phyloP scores from a whole-genome alignment of 2,113 vertebrate genomes.

The Cryptotis parvus region DNA sequence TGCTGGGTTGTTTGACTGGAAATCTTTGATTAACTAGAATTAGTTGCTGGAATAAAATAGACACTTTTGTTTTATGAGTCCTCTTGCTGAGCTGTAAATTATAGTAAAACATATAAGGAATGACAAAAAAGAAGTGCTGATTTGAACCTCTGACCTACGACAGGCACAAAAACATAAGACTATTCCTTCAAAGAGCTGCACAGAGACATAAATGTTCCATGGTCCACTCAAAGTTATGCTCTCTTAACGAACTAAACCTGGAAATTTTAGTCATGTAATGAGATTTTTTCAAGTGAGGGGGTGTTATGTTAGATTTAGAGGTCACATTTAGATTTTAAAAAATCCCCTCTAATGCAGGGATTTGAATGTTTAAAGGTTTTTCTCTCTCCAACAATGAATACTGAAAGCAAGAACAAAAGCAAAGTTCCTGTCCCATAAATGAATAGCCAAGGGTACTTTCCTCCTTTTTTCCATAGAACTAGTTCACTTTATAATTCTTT shows the following conservation, averaged over 20 bases:
- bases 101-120: slow-evolving; percentile 87
- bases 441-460: slow-evolving; percentile 1
- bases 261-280: slow-evolving; percentile 78
- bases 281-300: slow-evolving; percentile 57
- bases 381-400: slow-evolving; percentile 65
- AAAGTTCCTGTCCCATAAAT: slow-evolving; percentile 49
- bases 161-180: slow-evolving; percentile 87
- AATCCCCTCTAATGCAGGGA: slow-evolving; percentile 55
- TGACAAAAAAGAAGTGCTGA: slow-evolving; percentile 89
- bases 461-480: slow-evolving; percentile 23
- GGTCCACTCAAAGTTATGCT: slow-evolving; percentile 82
- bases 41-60: slow-evolving; percentile 90
- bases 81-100: slow-evolving; percentile 89
- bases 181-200: slow-evolving; percentile 87
- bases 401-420: slow-evolving; percentile 20
- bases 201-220: slow-evolving; percentile 87
- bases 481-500: too few relatives aligned
- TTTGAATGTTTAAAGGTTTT: slow-evolving; percentile 51
- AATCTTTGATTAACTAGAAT: slow-evolving; percentile 90
- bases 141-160: slow-evolving; percentile 88
- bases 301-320: slow-evolving; percentile 59
- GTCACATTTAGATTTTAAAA: slow-evolving; percentile 61
- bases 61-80: slow-evolving; percentile 89
- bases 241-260: slow-evolving; percentile 86
- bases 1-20: slow-evolving; percentile 89